Evolutionary conservation across 2,113 vertebrate species (phyloP), one percentile per base, ranked within the genome.

Genomic region (Oncorhynchus keta): DNA sequence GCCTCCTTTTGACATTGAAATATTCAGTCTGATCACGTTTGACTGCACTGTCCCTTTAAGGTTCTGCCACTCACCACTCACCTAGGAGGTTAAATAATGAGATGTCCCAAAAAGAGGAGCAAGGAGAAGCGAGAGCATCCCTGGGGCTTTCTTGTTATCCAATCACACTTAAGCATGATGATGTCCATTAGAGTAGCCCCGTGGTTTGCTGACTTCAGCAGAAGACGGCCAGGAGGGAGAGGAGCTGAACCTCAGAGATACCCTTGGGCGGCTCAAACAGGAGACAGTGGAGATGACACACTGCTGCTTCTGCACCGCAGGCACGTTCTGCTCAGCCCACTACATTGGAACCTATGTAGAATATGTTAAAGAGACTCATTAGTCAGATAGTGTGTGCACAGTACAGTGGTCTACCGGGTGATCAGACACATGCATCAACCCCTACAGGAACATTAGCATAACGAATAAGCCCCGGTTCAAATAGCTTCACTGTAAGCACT

Each of bases 131-230:
- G 13, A 77, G 70, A 66, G 16, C 45, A 65, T 73, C 72, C 65
- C 57, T 20, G 45, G 48, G 65, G 30, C 32, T 2, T 13, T 67
- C 75, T 68, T 51, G 48, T 77, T 70, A 81, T 51, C 79, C 76
- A 79, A 73, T 83, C 75, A 73, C 72, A 39, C 73, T 72, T 39
- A 55, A 72, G 55, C 20, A 61, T 32, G 22, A 70, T 48, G 55
- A 70, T 78, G 57, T 77, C 70, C 57, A 74, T 76, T 75, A 61
- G 65, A 75, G 51, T 30, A 32, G 71, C 5, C 20, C 35, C 11
- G 16, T 18, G 71, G 49, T 75, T 71, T 75, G 80, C 83, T 81
- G 74, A 82, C 59, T 68, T 73, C 69, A 81, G 76, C 69, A 39
- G 32, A 67, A 45, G 69, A 61, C 20, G 12, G 26, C 30, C 13